Evolutionary conservation across 2,888 invertebrate species (phyloP).

Genomic region (Noctua janthina): DNA sequence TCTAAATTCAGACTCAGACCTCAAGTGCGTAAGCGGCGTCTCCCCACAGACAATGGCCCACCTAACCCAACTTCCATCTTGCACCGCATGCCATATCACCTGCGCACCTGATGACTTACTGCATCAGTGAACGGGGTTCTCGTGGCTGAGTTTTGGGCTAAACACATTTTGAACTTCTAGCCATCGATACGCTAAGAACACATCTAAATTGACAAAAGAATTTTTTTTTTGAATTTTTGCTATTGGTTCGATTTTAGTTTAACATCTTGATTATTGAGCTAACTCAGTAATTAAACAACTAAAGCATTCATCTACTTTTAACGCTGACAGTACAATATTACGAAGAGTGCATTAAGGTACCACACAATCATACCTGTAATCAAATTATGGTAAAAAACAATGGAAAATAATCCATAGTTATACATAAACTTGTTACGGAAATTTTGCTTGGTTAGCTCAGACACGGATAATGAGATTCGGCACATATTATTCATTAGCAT

Average conservation of each 20-base stretch:
- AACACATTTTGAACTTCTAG: too few relatives aligned
- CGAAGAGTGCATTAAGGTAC: background rate
- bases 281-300: background rate
- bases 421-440: too few relatives aligned
- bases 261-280: background rate
- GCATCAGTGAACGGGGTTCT: too few relatives aligned
- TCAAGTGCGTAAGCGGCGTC: too few relatives aligned
- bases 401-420: background rate
- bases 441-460: conserved; percentile 27
- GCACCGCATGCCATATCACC: too few relatives aligned
- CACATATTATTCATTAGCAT: conserved; percentile 21
- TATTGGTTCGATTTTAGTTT: background rate
- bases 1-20: background rate
- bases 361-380: background rate
- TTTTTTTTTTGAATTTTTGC: background rate
- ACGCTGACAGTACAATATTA: background rate
- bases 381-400: conserved; percentile 4
- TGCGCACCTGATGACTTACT: too few relatives aligned
- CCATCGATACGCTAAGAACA: too few relatives aligned
- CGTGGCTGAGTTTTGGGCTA: too few relatives aligned
- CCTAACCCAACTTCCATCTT: too few relatives aligned
- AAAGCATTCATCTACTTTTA: background rate
- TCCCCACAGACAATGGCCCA: too few relatives aligned
- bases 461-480: conserved; percentile 9
- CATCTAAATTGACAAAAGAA: background rate